A percentile compares a stretch with the other conserved stretches of the same genome.
phyloP scores from a whole-genome alignment of 2,888 invertebrate genomes.

The Mongoloraphidia duomilia region DNA sequence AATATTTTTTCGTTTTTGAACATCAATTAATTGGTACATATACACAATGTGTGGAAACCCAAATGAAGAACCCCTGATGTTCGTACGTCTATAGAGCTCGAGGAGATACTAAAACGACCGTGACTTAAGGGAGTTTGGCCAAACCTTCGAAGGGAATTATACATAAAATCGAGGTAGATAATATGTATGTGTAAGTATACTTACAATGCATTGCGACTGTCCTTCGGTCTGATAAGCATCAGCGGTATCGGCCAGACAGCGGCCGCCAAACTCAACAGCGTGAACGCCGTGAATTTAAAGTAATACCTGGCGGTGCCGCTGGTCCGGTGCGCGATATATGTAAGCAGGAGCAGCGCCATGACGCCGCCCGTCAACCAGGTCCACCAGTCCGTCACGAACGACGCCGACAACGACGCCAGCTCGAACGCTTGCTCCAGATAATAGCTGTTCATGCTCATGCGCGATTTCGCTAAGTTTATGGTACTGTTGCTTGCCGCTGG shows the following conservation, averaged over 20 bases:
- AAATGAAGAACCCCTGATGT: no score
- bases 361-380: background rate
- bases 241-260: conserved; percentile 56
- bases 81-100: no score
- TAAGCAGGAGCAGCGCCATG: background rate
- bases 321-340: conserved; percentile 15
- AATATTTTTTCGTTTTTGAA: no score
- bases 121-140: no score
- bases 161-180: conserved; percentile 1
- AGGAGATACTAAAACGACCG: no score
- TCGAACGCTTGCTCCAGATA: no score
- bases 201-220: conserved; percentile 69
- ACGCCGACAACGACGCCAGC: background rate
- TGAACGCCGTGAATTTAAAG: conserved; percentile 51
- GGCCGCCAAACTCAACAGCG: conserved; percentile 41
- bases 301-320: conserved; percentile 55
- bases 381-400: background rate
- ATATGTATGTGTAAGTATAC: conserved; percentile 24
- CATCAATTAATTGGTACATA: no score
- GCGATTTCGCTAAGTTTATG: no score
- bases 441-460: no score
- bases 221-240: conserved; percentile 56
- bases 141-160: no score
- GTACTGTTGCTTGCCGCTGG: no score
- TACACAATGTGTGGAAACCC: no score